These are phyloP conservation scores for Kudoa iwatai DNA, from an alignment of 30 jellyfish, hydroid and myxozoan species.

Conservation along the genomic window DNA sequence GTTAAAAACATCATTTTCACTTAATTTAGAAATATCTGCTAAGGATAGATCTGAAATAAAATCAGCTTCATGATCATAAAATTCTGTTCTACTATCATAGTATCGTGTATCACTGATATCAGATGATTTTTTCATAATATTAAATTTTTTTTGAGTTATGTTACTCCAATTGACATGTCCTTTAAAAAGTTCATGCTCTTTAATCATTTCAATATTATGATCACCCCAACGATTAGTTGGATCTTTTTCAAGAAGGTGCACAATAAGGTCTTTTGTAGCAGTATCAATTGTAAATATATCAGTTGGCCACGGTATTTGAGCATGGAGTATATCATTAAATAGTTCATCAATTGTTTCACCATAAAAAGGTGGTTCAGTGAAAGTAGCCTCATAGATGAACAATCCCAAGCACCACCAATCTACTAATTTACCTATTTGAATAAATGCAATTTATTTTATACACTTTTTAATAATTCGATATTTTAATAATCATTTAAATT, in stretches of 20 bases:
- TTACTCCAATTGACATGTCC: too few species aligned
- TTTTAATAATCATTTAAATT: not conserved
- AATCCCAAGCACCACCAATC: slow-evolving; percentile 92
- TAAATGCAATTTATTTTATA: not conserved
- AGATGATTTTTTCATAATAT: too few species aligned
- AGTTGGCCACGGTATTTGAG: slow-evolving; percentile 56
- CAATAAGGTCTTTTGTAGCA: slow-evolving; percentile 25
- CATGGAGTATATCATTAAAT: slow-evolving; percentile 23
- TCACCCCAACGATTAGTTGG: slow-evolving; percentile 29
- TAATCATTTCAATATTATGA: too few species aligned
- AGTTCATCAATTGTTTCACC: slow-evolving; percentile 50
- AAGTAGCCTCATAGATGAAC: slow-evolving; percentile 23
- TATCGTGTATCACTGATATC: too few species aligned
- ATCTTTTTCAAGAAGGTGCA: slow-evolving; percentile 13
- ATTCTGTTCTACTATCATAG: too few species aligned
- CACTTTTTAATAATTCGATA: not conserved
- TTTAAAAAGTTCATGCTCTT: too few species aligned
- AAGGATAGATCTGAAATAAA: too few species aligned
- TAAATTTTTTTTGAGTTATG: too few species aligned
- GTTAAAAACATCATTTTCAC: too few species aligned
- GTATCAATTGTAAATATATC: slow-evolving; percentile 42
- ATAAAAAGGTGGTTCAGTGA: slow-evolving; percentile 65
- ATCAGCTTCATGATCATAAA: too few species aligned
- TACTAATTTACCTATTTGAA: slow-evolving; percentile 30
- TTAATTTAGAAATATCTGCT: too few species aligned